Percentiles rank a stretch among this genome's conserved stretches.
Conservation (phyloP, 2,888 invertebrate species). For the Tuberolachnus salignus region DNA sequence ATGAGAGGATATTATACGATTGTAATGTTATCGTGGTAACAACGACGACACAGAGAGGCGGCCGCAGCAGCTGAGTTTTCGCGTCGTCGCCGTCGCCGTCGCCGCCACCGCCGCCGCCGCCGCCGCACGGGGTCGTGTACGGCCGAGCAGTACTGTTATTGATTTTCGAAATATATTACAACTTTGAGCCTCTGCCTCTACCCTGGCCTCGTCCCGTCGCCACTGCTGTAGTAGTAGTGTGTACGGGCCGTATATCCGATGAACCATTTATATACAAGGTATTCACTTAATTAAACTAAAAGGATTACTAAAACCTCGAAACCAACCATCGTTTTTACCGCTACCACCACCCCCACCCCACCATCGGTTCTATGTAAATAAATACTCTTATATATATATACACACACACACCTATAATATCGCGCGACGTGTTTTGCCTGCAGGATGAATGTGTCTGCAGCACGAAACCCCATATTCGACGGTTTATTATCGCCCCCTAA, state of each 20-base stretch:
- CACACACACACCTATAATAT: too few species aligned
- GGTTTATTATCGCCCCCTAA: constrained; percentile 11
- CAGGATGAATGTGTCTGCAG: constrained; percentile 42
- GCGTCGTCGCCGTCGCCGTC: background rate
- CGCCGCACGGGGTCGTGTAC: background rate
- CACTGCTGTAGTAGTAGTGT: constrained; percentile 29
- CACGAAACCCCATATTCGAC: constrained; percentile 47
- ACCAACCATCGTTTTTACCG: background rate
- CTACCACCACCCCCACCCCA: background rate
- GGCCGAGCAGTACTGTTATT: constrained; percentile 11
- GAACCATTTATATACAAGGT: constrained; percentile 51
- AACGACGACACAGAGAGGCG: too few species aligned
- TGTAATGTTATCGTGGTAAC: too few species aligned
- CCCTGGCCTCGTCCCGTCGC: background rate
- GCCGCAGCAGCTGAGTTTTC: too few species aligned
- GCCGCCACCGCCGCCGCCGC: background rate
- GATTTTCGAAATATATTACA: constrained; percentile 48
- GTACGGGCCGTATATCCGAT: constrained; percentile 16
- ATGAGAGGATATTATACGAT: too few species aligned
- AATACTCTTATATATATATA: constrained; percentile 9
- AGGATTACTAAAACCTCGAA: constrained; percentile 47
- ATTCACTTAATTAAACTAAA: constrained; percentile 54
- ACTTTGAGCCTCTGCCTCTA: constrained; percentile 14
- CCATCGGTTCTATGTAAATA: constrained; percentile 36
- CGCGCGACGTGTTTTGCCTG: too few species aligned